Conservation (phyloP, 2,113 vertebrate genomes). For the Myxocyprinus asiaticus region DNA sequence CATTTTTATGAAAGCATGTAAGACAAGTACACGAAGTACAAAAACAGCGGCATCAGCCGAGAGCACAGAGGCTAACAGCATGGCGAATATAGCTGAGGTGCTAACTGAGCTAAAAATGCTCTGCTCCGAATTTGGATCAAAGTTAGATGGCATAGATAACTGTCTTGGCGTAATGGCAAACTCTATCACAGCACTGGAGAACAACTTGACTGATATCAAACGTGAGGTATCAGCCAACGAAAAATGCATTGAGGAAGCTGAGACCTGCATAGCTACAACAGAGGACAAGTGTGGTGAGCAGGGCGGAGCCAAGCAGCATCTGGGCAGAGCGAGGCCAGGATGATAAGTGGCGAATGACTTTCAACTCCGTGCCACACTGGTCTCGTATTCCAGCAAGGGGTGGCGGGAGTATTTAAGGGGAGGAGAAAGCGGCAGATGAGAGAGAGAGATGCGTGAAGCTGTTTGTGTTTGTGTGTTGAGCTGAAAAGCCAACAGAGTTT, state of each 20-base stretch:
- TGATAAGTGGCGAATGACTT: no score
- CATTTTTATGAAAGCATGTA: neutral
- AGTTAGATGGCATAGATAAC: neutral
- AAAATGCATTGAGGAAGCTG: neutral
- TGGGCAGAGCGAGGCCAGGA: no score
- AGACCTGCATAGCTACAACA: neutral
- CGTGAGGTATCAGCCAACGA: neutral
- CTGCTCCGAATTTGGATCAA: neutral
- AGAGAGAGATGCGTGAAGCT: no score
- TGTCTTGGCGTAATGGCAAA: neutral
- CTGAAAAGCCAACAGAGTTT: no score
- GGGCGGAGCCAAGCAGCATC: no score
- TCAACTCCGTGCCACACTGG: no score
- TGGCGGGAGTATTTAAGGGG: no score
- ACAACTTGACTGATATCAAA: neutral
- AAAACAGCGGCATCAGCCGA: no score
- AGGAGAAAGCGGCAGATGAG: no score
- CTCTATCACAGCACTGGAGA: neutral
- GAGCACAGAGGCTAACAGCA: neutral
- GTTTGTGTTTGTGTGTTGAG: no score
- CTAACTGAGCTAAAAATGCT: neutral
- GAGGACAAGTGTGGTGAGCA: neutral
- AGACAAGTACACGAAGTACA: no score
- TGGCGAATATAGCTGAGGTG: neutral
- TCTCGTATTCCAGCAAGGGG: no score